Base-by-base conservation (phyloP, 2,888 invertebrate species). In the Drosophila subquinaria region DNA sequence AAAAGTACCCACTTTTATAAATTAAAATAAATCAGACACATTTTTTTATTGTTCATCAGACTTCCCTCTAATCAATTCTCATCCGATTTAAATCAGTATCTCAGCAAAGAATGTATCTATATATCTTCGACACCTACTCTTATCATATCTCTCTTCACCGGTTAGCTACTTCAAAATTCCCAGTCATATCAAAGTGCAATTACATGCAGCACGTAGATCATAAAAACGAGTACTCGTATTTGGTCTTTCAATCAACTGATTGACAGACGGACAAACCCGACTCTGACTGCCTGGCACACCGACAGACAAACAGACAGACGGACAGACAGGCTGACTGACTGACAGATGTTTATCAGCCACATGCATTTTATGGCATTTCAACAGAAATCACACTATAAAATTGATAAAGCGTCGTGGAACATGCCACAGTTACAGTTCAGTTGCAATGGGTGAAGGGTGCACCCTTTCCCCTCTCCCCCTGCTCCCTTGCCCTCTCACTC, bases 331-430 rank as follows among this genome's bases (percentile, higher is more conserved):
- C 52, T 15, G 51, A 36, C 27, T 8, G 53, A 59, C 51, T 20
- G 62, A 80, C 88, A 76, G 84, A 85, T 85, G 81, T 70, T 86
- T 85, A 86, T 85, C 84, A 75, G 73, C 73, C 48, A 59, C 59
- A 76, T 69, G 69, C 57, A 73, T 81, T 88, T 85, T 87, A 85
- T 79, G 60, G 71, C 87, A 65, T 83, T 85, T 85, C 87, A 64
- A 70, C 73, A 75, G 84, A 87, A 81, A 81, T 73, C 82, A 79
- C 71, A 83, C 81, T 76, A 83, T 81, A 73, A 88, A 88, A 87
- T 69, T 86, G 87, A 86, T 84, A 82, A 77, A 73, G 69, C 56
- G 45, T 66, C 52, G 35, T 10, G 30, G 35, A 48, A 73, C 75
- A 69, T 76, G 79, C 57, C 59, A n/a, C 33, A 66, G 38, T 62